Evolutionary conservation across 64 coral and sea anemone genomes (phyloP).

Genomic region (Dendrophyllia cribrosa): DNA sequence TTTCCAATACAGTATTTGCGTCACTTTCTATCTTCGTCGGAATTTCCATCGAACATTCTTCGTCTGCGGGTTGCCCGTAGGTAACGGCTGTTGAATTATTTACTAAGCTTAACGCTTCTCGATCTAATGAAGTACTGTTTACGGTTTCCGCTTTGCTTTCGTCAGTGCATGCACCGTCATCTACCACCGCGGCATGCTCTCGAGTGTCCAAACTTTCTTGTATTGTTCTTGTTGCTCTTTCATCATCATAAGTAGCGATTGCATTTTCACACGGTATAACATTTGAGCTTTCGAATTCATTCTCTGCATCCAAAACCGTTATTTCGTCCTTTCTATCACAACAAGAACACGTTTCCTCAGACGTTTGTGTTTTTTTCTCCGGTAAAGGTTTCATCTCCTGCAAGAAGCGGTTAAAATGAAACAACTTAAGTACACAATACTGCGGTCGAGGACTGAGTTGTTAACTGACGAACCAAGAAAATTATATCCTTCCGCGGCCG

Average conservation of each 20-base stretch:
- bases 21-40: conserved; percentile 4
- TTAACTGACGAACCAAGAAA: neutral
- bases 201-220: neutral
- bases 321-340: neutral
- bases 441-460: neutral
- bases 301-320: neutral
- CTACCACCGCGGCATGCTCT: neutral
- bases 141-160: neutral
- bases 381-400: neutral
- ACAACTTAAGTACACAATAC: neutral
- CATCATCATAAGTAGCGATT: too few relatives aligned
- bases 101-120: neutral
- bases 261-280: neutral
- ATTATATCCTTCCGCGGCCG: too few relatives aligned
- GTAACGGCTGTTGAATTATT: neutral
- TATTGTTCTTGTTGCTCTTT: neutral
- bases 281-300: neutral
- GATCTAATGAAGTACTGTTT: neutral
- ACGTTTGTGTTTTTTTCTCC: neutral
- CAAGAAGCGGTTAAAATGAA: neutral
- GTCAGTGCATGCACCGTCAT: neutral
- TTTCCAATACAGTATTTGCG: neutral
- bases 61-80: neutral
- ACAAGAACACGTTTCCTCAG: neutral
- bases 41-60: neutral